phyloP scores from a whole-genome alignment of 2,113 vertebrate species.

The Taurulus bubalis region DNA sequence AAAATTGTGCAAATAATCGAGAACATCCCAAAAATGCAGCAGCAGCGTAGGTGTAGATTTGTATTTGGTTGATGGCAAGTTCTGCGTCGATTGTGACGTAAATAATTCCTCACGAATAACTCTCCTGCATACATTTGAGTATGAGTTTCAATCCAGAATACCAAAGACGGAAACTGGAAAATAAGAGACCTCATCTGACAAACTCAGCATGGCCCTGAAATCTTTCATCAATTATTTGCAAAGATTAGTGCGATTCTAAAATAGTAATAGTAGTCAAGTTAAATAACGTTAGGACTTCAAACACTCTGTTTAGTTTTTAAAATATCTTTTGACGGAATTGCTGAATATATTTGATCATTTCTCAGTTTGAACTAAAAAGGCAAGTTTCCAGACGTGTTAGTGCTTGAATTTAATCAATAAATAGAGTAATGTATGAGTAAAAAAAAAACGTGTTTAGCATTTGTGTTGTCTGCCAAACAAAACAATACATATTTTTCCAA shows the following conservation, averaged over 20 bases:
- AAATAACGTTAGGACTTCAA: background rate
- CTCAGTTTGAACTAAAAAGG: background rate
- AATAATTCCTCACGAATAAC: conserved; percentile 13
- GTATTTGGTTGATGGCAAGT: conserved; percentile 19
- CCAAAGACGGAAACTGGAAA: background rate
- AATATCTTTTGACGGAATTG: background rate
- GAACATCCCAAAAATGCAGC: conserved; percentile 2
- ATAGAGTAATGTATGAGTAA: background rate
- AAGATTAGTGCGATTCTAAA: background rate
- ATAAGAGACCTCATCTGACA: background rate
- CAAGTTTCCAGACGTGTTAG: background rate
- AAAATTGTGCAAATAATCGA: background rate
- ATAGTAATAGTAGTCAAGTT: background rate
- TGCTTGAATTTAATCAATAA: background rate
- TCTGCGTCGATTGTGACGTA: conserved; percentile 21
- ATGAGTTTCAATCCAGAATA: background rate
- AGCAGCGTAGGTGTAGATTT: conserved; percentile 17
- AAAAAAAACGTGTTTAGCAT: background rate
- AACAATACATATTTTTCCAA: background rate
- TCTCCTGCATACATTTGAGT: background rate
- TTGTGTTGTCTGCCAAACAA: background rate
- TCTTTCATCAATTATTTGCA: background rate
- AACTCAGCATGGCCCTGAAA: background rate
- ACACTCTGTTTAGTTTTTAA: background rate
- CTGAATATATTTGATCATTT: background rate